phyloP scores from a whole-genome alignment of 2,888 invertebrate genomes.

The Tinea pellionella region DNA sequence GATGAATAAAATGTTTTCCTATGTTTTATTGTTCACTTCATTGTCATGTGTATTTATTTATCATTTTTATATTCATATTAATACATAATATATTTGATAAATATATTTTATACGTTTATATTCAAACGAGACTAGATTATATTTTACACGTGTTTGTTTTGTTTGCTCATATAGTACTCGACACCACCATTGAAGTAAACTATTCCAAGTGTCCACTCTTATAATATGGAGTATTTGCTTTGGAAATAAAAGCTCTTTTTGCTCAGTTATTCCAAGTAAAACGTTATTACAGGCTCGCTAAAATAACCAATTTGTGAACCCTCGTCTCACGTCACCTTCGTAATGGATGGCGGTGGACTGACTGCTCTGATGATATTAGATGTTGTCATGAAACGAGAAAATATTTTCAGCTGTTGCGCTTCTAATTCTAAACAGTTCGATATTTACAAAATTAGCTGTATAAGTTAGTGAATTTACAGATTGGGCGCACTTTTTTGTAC shows the following conservation, averaged over 20 bases:
- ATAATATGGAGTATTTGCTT: slow-evolving; percentile 1
- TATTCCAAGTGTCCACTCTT: not conserved
- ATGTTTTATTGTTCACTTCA: not conserved
- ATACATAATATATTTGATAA: not conserved
- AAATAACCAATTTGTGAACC: slow-evolving; percentile 40
- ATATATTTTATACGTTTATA: not conserved
- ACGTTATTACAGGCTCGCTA: slow-evolving; percentile 26
- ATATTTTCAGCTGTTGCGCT: not conserved
- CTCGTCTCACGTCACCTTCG: slow-evolving; percentile 36
- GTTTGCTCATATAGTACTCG: not conserved
- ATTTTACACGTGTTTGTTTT: slow-evolving; percentile 1
- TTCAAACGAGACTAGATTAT: not conserved
- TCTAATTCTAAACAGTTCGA: not conserved
- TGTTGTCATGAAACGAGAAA: slow-evolving; percentile 9
- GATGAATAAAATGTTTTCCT: not conserved
- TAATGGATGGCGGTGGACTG: slow-evolving; percentile 34
- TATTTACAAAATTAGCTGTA: too few species aligned
- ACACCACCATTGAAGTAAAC: not conserved
- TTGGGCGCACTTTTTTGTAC: too few species aligned
- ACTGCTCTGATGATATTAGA: slow-evolving; percentile 25
- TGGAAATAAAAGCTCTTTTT: slow-evolving; percentile 12
- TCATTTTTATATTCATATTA: not conserved
- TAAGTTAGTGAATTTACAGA: too few species aligned
- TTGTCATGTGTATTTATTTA: not conserved
- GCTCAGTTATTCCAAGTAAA: slow-evolving; percentile 21